Percentiles rank a stretch among this genome's conserved stretches.
These are phyloP conservation scores for Ophioninae sp. DNA, from an alignment of 2,888 invertebrate species.

Conservation along the genomic window DNA sequence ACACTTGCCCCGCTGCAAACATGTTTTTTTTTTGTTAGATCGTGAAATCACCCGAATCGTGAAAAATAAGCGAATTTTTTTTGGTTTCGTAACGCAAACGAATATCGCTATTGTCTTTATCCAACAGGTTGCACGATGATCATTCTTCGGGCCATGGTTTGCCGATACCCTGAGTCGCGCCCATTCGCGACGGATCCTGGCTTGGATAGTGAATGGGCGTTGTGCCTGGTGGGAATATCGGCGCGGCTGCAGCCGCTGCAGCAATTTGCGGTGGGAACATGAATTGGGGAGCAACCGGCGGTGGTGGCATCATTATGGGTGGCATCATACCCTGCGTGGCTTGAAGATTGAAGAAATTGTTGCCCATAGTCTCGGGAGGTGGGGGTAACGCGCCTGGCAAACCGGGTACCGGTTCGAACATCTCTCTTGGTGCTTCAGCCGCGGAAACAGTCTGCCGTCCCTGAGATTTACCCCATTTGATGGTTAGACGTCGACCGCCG, in stretches of 20 bases:
- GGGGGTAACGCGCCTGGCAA: constrained; percentile 87
- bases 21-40: background rate
- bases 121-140: constrained; percentile 1
- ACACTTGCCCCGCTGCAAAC: background rate
- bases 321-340: constrained; percentile 76
- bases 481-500: constrained; percentile 94
- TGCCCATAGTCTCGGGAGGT: constrained; percentile 85
- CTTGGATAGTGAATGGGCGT: constrained; percentile 94
- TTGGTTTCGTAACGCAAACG: background rate
- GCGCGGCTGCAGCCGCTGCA: constrained; percentile 80
- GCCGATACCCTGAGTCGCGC: constrained; percentile 83
- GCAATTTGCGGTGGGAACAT: constrained; percentile 80
- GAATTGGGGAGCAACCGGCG: constrained; percentile 81
- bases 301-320: constrained; percentile 81
- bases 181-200: constrained; percentile 97
- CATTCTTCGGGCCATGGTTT: constrained; percentile 80
- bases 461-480: constrained; percentile 99
- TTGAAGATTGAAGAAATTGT: constrained; percentile 87
- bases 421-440: constrained; percentile 82
- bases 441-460: constrained; percentile 84
- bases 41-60: background rate
- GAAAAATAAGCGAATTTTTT: background rate
- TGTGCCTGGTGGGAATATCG: constrained; percentile 82
- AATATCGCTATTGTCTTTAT: background rate
- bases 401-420: constrained; percentile 89